Evolutionary conservation across 2,888 invertebrate species (phyloP), one percentile per base, ranked within the genome.

Genomic region (Acleris laterana): DNA sequence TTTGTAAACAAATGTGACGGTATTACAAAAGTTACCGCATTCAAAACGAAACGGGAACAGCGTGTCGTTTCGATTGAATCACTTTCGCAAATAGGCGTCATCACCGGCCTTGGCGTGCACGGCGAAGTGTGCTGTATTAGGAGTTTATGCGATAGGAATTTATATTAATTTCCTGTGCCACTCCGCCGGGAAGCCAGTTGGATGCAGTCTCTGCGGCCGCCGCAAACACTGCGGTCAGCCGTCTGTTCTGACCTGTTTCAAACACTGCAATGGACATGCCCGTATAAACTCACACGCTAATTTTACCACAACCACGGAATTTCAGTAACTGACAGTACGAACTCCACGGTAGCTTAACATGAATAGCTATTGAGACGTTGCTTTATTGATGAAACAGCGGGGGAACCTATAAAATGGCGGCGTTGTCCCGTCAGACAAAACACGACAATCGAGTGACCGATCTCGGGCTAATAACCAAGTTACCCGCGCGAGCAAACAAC

Each of bases 151-250:
- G 83, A 88, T 88, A 83, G 84, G 87, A 89, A 90, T 90, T 90
- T 89, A 89, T 90, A 91, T 90, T 90, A 89, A 90, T 90, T 91
- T 90, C 89, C 90, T 88, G 88, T 87, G 85, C 83, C 82, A 83
- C 82, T 80, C 79, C 71, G 79, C 69, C 75, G 78, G 84, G 78
- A 79, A 81, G 78, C 78, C 87, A 87, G 88, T 85, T 88, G 83
- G 89, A 77, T 81, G 83, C 85, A 87, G 84, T 86, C 80, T 79
- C 84, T 83, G 87, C 78, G 84, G 83, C 81, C 70, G 80, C 78
- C 79, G 81, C 83, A 83, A 87, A 85, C 70, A 70, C 82, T 88
- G 89, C 86, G 90, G 88, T 88, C 80, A 74, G 77, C 80, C 78
- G 83, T 78, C 85, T 83, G 84, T 83, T 79, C 84, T 75, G 84